Evolutionary conservation across 2,888 invertebrate species (phyloP).

Genomic region (Acleris cristana): DNA sequence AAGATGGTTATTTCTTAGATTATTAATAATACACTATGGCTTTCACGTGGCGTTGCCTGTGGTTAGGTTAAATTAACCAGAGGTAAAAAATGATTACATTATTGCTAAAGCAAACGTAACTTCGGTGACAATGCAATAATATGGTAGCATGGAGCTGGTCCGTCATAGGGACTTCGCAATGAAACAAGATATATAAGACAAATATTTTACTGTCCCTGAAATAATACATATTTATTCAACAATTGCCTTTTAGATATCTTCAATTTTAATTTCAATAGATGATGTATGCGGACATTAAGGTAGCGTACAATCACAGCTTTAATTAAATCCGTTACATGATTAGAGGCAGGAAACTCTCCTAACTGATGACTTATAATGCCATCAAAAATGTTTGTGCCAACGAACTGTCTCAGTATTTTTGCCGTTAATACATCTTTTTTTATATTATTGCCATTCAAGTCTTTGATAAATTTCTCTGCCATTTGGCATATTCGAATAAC

Average conservation of each 20-base stretch:
- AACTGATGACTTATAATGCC: neutral
- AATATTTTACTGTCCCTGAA: neutral
- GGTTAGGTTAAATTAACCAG: too few species aligned
- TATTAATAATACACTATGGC: too few species aligned
- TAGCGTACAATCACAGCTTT: constrained; percentile 2
- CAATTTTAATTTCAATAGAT: constrained; percentile 1
- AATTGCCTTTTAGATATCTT: constrained; percentile 1
- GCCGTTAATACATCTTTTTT: neutral
- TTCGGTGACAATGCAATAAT: too few species aligned
- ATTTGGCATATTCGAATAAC: neutral
- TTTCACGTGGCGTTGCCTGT: too few species aligned
- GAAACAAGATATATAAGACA: too few species aligned
- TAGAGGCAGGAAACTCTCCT: neutral
- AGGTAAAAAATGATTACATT: too few species aligned
- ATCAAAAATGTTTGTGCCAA: neutral
- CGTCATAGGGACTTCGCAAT: too few species aligned
- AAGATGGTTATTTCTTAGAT: too few species aligned
- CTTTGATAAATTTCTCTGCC: neutral
- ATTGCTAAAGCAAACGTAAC: too few species aligned
- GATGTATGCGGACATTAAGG: constrained; percentile 5
- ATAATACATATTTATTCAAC: constrained; percentile 2
- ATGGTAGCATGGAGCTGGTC: too few species aligned
- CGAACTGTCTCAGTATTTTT: neutral
- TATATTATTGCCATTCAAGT: neutral
- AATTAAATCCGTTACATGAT: constrained; percentile 7